Evolutionary conservation across 2,113 vertebrate genomes (phyloP), one percentile per base, ranked within the genome.

Genomic region (Malaclemys terrapin): DNA sequence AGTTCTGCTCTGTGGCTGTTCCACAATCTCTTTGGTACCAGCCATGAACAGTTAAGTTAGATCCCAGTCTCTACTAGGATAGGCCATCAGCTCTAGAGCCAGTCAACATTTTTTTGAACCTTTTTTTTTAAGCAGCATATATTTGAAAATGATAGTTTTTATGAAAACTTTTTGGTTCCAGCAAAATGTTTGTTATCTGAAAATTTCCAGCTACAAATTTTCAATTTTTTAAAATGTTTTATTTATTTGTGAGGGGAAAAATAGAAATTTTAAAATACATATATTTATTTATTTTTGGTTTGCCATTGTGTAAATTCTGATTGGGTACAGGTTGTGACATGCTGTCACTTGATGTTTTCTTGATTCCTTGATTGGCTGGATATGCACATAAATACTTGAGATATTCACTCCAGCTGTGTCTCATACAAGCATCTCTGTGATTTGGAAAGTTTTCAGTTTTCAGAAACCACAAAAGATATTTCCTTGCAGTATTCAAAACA

Each of bases 21-120:
- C 35, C 1, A 57, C 25, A 89, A 81, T 78, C 69, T 59, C 91
- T 75, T 83, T 91, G 94, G 92, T 0, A 0, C 82, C 82, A 31
- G 29, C 86, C 95, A 50, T 85, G 80, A 94, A 31, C 57, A 78
- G 52, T 84, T 80, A 54, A 69, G 86, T 80, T 84, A 92, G 90
- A 89, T 45, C 14, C 10, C 29, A 78, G 3, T 0, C 10, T 85
- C 27, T 9, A 22, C 31, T 84, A 93, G 79, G 59, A 93, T 47
- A 16, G 62, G 76, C 56, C 12, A 85, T 4, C n/a, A 69, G 9
- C 42, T 91, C 91, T 88, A 91, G 91, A 91, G 35, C 45, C 50
- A 80, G 5, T 56, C 35, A 52, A 22, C 20, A 62, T 82, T 72
- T 84, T 84, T 8, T 82, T 50, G 9, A 86, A 22, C 20, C 27